Evolutionary conservation across 2,888 invertebrate genomes (phyloP).

Genomic region (Agriopis leucophaearia): DNA sequence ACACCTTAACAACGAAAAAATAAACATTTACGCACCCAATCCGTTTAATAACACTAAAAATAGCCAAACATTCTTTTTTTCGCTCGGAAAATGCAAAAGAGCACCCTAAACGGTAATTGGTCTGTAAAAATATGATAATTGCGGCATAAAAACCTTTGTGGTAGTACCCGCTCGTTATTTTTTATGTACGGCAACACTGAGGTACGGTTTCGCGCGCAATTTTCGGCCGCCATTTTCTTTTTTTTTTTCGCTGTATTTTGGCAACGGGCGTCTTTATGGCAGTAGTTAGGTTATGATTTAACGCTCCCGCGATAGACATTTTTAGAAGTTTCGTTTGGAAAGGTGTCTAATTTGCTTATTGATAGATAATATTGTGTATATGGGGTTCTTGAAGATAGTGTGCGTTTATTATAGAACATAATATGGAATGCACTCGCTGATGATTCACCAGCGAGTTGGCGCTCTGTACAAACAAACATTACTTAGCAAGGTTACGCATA

Average conservation of each 20-base stretch:
- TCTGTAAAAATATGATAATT: slow-evolving; percentile 78
- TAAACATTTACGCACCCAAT: slow-evolving; percentile 45
- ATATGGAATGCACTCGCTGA: slow-evolving; percentile 59
- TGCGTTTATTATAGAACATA: background rate
- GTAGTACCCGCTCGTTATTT: slow-evolving; percentile 72
- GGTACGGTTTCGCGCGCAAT: slow-evolving; percentile 64
- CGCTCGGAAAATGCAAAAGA: slow-evolving; percentile 59
- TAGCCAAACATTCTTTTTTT: slow-evolving; percentile 49
- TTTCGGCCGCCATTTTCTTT: slow-evolving; percentile 63
- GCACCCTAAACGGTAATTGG: slow-evolving; percentile 73
- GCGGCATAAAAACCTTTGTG: slow-evolving; percentile 73
- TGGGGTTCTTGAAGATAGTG: background rate
- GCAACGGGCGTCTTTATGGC: slow-evolving; percentile 42
- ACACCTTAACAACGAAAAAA: slow-evolving; percentile 18
- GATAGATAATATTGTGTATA: background rate
- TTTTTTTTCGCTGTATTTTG: slow-evolving; percentile 46
- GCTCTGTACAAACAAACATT: slow-evolving; percentile 56
- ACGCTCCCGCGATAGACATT: slow-evolving; percentile 30
- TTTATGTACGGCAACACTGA: slow-evolving; percentile 65
- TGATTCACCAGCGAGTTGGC: slow-evolving; percentile 61
- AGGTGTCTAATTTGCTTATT: slow-evolving; percentile 18
- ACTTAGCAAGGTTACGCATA: too few species aligned
- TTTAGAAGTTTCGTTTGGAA: slow-evolving; percentile 18
- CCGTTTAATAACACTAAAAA: slow-evolving; percentile 52
- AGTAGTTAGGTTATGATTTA: slow-evolving; percentile 42